Conservation (phyloP, 2,113 vertebrate species). For the Galemys pyrenaicus region DNA sequence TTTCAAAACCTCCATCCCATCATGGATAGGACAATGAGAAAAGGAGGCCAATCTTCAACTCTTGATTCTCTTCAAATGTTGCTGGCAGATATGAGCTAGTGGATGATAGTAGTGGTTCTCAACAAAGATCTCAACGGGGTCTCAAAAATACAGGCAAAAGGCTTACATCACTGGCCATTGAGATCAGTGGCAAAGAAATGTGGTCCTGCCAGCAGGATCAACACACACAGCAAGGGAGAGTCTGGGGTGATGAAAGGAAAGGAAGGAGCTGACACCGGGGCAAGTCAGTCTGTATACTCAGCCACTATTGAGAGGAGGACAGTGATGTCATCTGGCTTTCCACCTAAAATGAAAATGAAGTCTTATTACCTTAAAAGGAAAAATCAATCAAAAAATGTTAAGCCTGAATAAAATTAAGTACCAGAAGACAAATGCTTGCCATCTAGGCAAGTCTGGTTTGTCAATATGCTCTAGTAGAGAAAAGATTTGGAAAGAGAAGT, state of each 20-base stretch:
- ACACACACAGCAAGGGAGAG: slow-evolving; percentile 68
- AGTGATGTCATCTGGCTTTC: slow-evolving; percentile 99
- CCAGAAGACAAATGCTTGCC: background rate
- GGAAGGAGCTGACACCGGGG: slow-evolving; percentile 30
- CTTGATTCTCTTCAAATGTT: slow-evolving; percentile 76
- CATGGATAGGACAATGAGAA: slow-evolving; percentile 56
- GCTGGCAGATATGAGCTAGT: slow-evolving; percentile 81
- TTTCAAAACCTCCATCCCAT: slow-evolving; percentile 63
- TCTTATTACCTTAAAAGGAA: background rate
- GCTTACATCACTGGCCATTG: slow-evolving; percentile 74
- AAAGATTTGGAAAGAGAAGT: background rate
- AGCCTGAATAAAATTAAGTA: background rate
- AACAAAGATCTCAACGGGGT: slow-evolving; percentile 67
- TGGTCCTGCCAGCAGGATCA: slow-evolving; percentile 95
- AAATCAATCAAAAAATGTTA: background rate
- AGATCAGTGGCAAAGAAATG: slow-evolving; percentile 83
- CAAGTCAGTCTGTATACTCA: slow-evolving; percentile 95
- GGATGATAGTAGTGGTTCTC: slow-evolving; percentile 81
- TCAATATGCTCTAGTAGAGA: background rate
- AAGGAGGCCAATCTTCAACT: slow-evolving; percentile 77
- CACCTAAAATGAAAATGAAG: slow-evolving; percentile 87
- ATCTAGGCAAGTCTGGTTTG: background rate
- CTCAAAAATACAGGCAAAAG: slow-evolving; percentile 71
- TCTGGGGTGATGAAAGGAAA: background rate
- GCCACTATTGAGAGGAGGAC: slow-evolving; percentile 99